Conservation (phyloP, 2,113 vertebrate species). For the Callithrix jacchus region DNA sequence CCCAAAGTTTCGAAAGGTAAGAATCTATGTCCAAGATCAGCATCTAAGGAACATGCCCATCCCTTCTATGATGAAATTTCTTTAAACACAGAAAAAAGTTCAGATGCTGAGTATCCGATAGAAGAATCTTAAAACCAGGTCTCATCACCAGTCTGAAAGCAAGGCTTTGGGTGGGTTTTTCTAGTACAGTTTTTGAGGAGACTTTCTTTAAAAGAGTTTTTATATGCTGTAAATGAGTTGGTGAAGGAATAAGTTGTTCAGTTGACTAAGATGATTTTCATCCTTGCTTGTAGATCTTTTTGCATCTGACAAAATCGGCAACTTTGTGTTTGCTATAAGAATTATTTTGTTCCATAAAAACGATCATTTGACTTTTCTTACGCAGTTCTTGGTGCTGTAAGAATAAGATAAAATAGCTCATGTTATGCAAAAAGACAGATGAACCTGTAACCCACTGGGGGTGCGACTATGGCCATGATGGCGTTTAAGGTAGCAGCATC, state of each 20-base stretch:
- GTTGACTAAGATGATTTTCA: background rate
- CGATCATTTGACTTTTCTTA: background rate
- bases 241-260: background rate
- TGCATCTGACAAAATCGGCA: background rate
- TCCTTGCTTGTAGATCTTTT: background rate
- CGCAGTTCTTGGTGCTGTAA: background rate
- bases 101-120: background rate
- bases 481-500: background rate
- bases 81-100: background rate
- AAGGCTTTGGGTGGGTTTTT: background rate
- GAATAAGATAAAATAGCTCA: background rate
- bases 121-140: background rate
- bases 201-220: background rate
- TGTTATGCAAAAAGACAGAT: background rate
- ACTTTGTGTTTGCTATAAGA: background rate
- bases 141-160: background rate
- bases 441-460: background rate
- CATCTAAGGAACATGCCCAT: background rate
- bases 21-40: background rate
- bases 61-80: background rate
- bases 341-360: slow-evolving; percentile 21
- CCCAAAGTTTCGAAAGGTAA: background rate
- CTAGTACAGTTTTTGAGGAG: background rate
- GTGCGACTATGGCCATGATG: background rate
- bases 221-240: background rate